Conservation (phyloP, 2,113 vertebrate genomes). For the Nettapus auritus region DNA sequence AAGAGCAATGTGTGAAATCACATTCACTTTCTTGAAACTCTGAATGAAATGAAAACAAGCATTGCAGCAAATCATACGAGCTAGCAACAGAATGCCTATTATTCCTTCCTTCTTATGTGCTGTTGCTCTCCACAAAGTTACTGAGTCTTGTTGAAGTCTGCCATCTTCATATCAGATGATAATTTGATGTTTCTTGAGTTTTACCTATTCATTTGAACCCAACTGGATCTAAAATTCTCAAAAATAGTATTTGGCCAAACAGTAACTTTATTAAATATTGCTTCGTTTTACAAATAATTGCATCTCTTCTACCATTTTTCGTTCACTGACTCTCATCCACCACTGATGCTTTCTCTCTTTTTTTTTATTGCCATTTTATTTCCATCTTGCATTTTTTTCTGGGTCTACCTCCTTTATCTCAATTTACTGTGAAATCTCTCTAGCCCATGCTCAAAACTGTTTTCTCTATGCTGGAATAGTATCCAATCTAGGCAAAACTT, state of each 20-base stretch:
- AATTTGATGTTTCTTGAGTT: neutral
- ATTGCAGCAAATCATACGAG: neutral
- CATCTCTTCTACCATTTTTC: neutral
- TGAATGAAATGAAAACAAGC: neutral
- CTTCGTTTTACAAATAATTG: neutral
- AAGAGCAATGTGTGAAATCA: neutral
- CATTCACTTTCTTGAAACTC: neutral
- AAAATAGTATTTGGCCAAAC: neutral
- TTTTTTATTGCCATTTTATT: neutral
- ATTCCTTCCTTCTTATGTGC: neutral
- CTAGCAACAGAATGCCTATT: neutral
- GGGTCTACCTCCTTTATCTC: neutral
- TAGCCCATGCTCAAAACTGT: neutral
- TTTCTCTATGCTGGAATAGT: neutral
- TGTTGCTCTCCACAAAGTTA: neutral
- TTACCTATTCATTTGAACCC: neutral
- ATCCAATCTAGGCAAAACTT: neutral
- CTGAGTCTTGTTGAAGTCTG: neutral
- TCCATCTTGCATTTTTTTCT: neutral
- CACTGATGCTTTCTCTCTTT: neutral
- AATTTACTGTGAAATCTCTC: neutral
- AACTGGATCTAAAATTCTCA: neutral
- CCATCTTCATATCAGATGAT: rapidly evolving
- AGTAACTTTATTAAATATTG: neutral
- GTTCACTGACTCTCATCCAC: neutral